phyloP scores from a whole-genome alignment of 30 jellyfish, hydroid and myxozoan genomes.

The Aurelia coerulea region DNA sequence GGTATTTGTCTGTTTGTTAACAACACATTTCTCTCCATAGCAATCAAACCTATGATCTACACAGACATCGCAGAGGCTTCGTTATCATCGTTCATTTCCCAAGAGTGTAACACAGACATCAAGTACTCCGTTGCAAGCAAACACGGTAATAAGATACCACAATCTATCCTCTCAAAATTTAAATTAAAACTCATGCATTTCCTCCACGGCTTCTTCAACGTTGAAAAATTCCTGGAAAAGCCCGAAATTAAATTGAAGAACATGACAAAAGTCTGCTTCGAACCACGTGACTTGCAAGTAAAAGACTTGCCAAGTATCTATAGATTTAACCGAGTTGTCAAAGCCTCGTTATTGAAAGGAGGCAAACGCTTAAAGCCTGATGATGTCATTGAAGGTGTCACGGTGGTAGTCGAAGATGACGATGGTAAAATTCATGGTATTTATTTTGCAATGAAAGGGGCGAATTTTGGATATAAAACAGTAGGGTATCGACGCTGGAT shows the following conservation, averaged over 20 bases:
- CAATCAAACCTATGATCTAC: conserved; percentile 57
- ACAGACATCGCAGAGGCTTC: conserved; percentile 81
- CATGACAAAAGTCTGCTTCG: conserved; percentile 89
- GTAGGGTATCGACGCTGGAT: conserved; percentile 89
- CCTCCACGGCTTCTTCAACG: conserved; percentile 77
- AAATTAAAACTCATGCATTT: conserved; percentile 56
- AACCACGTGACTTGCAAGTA: conserved; percentile 64
- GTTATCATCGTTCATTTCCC: conserved; percentile 81
- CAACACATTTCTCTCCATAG: conserved; percentile 3
- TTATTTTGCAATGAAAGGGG: conserved; percentile 70
- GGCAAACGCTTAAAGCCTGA: conserved; percentile 19
- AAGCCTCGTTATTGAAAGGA: conserved; percentile 70
- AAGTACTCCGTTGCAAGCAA: conserved; percentile 72
- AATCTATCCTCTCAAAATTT: conserved; percentile 19
- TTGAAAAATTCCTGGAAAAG: conserved; percentile 36
- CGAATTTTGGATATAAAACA: conserved; percentile 65
- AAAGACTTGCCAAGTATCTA: conserved; percentile 60
- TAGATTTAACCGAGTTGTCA: conserved; percentile 68
- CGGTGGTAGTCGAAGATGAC: conserved; percentile 47
- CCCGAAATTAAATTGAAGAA: conserved; percentile 49
- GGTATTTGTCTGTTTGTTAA: too few relatives aligned
- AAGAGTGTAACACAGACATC: conserved; percentile 91
- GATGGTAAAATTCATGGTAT: conserved; percentile 56
- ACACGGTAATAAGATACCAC: conserved; percentile 69
- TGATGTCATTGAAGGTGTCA: conserved; percentile 67